Base-by-base conservation (phyloP, 2,888 invertebrate species). In the Diplolepis rosae region DNA sequence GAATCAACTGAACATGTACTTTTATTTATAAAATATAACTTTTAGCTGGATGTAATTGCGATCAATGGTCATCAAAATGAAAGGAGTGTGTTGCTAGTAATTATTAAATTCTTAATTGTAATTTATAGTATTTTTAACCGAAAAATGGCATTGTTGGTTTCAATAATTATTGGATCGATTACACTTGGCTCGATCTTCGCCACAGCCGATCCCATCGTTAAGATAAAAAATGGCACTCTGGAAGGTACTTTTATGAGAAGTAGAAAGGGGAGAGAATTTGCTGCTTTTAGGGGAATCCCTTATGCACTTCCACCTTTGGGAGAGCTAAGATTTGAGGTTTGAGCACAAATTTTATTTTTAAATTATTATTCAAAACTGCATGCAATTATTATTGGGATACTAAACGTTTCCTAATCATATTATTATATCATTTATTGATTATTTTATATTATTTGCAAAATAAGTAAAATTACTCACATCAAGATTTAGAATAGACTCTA, bases 241-340 rank as follows among this genome's bases (percentile, higher is more conserved):
- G 85, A 89, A 24, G 93, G 93, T 2, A 89, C 90, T 74, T 90
- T 89, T 72, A 88, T 92, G 88, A 89, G 88, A 73, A 91, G 91
- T 0, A 90, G 92, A 73, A 90, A 87, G 28, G 93, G 92, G 0
- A 90, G 91, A 72, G 89, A 90, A 74, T 90, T 93, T 79, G 88
- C 91, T 0, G 92, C 92, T 0, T 94, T 92, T 81, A 91, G 92
- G 68, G 91, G 92, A 2, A 89, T 94, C 52, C 94, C 93, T 0
- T 94, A 91, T 81, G 94, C 94, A 0, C 80, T 90, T 70, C 92
- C 94, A 1, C 93, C 94, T 0, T 51, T 93, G 2, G 92, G 90
- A 13, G 89, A 92, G 3, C 87, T 93, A 7, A 89, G 94, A 80
- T 94, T 94, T 84, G 90, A 92, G 91, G 93, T 93, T 89, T 85